Evolutionary conservation across 53 echinoderm and acorn worm genomes (phyloP), one percentile per base, ranked within the genome.

Genomic region (Zoroaster sp.): DNA sequence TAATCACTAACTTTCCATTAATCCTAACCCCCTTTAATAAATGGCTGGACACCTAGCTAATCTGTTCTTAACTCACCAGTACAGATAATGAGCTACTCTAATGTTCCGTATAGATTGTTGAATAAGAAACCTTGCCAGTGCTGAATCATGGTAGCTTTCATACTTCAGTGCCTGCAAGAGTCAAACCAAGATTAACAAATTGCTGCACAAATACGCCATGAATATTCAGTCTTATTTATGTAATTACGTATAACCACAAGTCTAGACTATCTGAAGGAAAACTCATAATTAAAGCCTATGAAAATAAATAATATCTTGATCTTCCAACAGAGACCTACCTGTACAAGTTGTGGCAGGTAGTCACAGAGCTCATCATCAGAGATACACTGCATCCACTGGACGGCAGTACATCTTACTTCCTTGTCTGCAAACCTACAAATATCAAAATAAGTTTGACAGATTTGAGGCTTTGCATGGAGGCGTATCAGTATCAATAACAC

Each of bases 61-160:
- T 54, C 54, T 54, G n/a, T 54, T 54, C 21, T 20, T 54, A 20
- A 54, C 95, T 98, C 73, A 98, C 99, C 98, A 98, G 76, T 93
- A 98, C 25, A 98, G 89, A 54, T 91, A 98, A 67, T 98, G 99
- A 4, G 95, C 91, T 5, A 98, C 92, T 15, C 99, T 89, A 17
- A 98, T 94, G 85, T 91, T 95, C 38, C 89, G 86, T 2, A 95
- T 91, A 0, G 99, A 86, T 33, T 95, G 46, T 77, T 94, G 89
- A 43, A 96, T 90, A 34, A 98, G 87, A 75, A 98, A 98, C 46
- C 93, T 80, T 5, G 95, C 95, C n/a, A 98, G 83, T 21, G 95
- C 95, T 1, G 99, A 98, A 78, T 98, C 95, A 36, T 98, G 99
- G 85, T 98, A 96, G 45, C 93, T 98, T 80, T 96, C 99, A 68